Conservation (phyloP, 2,888 invertebrate genomes). For the Ennomos quercinarius region DNA sequence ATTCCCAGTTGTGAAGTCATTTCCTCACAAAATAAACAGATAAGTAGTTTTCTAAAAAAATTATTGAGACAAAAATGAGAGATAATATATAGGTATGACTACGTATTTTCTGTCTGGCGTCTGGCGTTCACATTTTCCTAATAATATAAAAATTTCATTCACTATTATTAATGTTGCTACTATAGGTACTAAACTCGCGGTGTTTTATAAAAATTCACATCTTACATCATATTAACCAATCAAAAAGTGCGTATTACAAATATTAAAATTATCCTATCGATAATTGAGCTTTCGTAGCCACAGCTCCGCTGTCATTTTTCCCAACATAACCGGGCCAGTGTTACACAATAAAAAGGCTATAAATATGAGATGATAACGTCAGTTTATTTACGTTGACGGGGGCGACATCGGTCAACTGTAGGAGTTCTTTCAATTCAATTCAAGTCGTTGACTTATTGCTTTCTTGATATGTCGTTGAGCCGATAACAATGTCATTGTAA, state of each 20-base stretch:
- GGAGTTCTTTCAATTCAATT: slow-evolving; percentile 64
- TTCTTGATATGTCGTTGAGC: slow-evolving; percentile 65
- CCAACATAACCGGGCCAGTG: slow-evolving; percentile 24
- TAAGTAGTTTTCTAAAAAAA: too few relatives aligned
- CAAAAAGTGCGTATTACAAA: too few relatives aligned
- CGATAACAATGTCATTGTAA: slow-evolving; percentile 74
- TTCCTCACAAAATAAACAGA: too few relatives aligned
- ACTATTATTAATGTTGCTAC: too few relatives aligned
- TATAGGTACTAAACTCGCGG: too few relatives aligned
- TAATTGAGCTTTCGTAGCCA: neutral
- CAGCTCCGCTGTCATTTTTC: slow-evolving; percentile 1
- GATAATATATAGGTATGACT: too few relatives aligned
- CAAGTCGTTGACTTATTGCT: slow-evolving; percentile 75
- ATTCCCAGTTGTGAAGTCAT: neutral
- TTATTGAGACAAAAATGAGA: too few relatives aligned
- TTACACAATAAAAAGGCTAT: slow-evolving; percentile 50
- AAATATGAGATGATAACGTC: slow-evolving; percentile 49
- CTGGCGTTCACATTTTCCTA: too few relatives aligned
- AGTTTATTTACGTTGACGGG: slow-evolving; percentile 45
- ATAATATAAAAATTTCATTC: too few relatives aligned
- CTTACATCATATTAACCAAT: too few relatives aligned
- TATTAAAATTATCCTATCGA: neutral
- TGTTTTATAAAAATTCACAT: too few relatives aligned
- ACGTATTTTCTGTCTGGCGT: too few relatives aligned
- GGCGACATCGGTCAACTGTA: slow-evolving; percentile 54